phyloP scores from a whole-genome alignment of 2,888 invertebrate species.

The Zele albiditarsus region DNA sequence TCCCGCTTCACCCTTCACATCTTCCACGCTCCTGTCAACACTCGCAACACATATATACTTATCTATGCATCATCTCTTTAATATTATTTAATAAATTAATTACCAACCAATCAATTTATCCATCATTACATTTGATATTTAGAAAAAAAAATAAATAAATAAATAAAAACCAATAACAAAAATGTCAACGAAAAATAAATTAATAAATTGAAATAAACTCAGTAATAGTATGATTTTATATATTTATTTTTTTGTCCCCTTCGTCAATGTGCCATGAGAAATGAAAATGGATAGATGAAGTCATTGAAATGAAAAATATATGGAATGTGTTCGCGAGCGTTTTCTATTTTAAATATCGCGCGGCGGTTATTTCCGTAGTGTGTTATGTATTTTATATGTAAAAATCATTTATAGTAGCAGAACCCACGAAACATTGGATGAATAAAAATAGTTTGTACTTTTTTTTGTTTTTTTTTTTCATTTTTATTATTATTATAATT shows the following conservation, averaged over 20 bases:
- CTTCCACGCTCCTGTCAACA: conserved; percentile 48
- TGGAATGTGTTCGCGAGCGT: neutral
- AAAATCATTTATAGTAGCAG: conserved; percentile 4
- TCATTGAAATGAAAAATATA: conserved; percentile 5
- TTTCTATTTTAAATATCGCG: conserved; percentile 32
- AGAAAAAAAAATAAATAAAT: neutral
- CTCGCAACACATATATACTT: conserved; percentile 21
- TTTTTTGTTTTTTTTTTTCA: conserved; percentile 48
- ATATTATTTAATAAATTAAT: conserved; percentile 20
- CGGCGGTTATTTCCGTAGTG: conserved; percentile 26
- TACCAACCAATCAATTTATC: conserved; percentile 9
- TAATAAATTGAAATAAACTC: no score
- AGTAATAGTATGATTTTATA: neutral
- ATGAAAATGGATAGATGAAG: conserved; percentile 10
- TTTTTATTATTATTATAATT: neutral
- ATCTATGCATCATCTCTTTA: neutral
- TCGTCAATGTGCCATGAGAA: neutral
- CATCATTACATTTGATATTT: neutral
- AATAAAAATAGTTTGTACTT: conserved; percentile 30
- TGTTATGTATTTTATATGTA: conserved; percentile 30
- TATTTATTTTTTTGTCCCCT: neutral
- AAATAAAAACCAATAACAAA: no score
- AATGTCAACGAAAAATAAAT: no score
- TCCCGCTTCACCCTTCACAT: conserved; percentile 25
- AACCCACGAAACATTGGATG: neutral